Base-by-base conservation (phyloP, 2,797 vertebrate species). In the Danio tinwini region DNA sequence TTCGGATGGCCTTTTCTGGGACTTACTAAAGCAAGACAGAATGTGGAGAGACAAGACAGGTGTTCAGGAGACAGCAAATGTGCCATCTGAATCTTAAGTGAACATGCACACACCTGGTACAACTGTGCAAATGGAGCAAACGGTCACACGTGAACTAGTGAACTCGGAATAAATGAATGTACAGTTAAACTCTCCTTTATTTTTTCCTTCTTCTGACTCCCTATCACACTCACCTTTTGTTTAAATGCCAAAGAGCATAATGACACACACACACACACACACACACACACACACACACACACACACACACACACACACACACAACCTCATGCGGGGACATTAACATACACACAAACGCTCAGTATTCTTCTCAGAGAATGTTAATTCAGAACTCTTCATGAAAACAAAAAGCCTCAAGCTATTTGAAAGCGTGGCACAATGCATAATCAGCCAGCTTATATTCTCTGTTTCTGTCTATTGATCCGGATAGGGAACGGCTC, bases 381-480 rank as follows among this genome's bases (percentile, higher is more conserved):
- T 61, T 81, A 59, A 74, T 73, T 52, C 61, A 58, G 64, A 62
- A 39, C 42, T 49, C 16, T 49, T 77, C 53, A 71, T 53, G 47
- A 71, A 71, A 78, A 69, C 76, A 78, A 78, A 78, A 78, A 78
- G 39, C 58, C 37, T 78, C 4, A 21, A 78, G 76, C 76, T 78
- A 62, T 70, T 70, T 62, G 7, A 37, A 71, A 19, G 55, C 1
- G 39, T 62, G 52, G 64, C 79, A 84, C 79, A 84, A 78, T 78
- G 65, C 64, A 76, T 73, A 78, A 84, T 84, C 81, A 72, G 83
- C 69, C 55, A 39, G 64, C 83, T 88, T 82, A 74, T 53, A 44
- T 44, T 53, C 45, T 44, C 37, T 52, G 55, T 78, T 70, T 78
- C 65, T n/a, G 76, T 78, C 45, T 62, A 62, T 59, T 53, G 55